Percentiles rank a stretch among this genome's conserved stretches.
Conservation (phyloP, 2,888 invertebrate genomes). For the Chymomyza fuscimana region DNA sequence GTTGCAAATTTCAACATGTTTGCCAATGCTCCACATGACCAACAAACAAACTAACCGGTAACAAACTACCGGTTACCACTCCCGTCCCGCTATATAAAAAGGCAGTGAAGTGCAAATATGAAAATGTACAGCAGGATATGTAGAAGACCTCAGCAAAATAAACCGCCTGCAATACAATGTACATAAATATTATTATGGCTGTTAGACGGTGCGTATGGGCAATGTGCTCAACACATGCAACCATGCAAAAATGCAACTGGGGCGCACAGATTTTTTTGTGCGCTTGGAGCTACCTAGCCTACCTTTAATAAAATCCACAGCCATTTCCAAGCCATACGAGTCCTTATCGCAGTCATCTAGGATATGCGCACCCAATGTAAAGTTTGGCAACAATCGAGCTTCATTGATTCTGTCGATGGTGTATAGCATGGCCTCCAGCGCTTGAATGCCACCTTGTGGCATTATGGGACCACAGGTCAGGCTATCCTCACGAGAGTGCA, state of each 20-base stretch:
- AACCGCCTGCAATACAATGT: constrained; percentile 19
- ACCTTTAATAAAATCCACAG: constrained; percentile 96
- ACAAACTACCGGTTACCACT: background rate
- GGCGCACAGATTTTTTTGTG: background rate
- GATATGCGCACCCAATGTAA: constrained; percentile 90
- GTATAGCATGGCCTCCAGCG: constrained; percentile 93
- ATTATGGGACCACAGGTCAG: constrained; percentile 92
- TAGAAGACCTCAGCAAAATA: background rate
- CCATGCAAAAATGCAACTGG: background rate
- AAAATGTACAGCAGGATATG: background rate
- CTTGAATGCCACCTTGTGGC: constrained; percentile 93
- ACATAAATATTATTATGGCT: constrained; percentile 27
- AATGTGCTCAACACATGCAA: constrained; percentile 12
- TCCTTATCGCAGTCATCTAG: constrained; percentile 96
- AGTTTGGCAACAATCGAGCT: constrained; percentile 83
- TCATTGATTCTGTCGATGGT: constrained; percentile 88
- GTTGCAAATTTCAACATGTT: too few relatives aligned
- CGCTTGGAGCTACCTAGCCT: constrained; percentile 43
- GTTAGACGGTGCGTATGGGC: constrained; percentile 22
- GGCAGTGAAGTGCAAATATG: background rate
- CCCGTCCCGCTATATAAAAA: background rate
- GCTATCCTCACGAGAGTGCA: constrained; percentile 90
- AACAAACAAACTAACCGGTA: background rate
- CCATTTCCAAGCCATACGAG: constrained; percentile 94
- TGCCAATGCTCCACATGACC: background rate